Evolutionary conservation across 2,113 vertebrate genomes (phyloP).

Genomic region (Tenebrosternarchus preto): DNA sequence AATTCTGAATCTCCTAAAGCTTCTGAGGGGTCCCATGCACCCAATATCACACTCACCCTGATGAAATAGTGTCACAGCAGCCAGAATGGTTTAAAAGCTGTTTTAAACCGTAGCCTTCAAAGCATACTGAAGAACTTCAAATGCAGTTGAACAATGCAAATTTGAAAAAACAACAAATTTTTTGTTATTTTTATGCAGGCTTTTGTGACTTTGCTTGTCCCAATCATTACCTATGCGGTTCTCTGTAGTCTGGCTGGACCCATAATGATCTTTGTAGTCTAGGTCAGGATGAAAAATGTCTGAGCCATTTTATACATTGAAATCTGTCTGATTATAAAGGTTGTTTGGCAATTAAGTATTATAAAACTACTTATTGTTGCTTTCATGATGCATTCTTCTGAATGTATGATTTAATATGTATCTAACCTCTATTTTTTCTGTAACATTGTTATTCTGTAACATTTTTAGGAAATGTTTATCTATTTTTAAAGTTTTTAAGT

Average conservation of each 20-base stretch:
- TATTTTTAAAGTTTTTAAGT: constrained; percentile 1
- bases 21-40: too few relatives aligned
- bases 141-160: constrained; percentile 1
- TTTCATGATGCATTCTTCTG: too few relatives aligned
- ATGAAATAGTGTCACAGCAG: background rate
- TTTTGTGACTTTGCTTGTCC: background rate
- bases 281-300: background rate
- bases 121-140: constrained; percentile 1
- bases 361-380: background rate
- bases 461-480: background rate
- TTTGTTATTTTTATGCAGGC: background rate
- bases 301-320: constrained; percentile 17
- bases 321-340: background rate
- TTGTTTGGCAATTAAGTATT: background rate
- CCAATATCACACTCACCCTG: background rate
- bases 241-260: background rate
- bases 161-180: background rate
- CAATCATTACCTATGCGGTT: background rate
- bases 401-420: background rate
- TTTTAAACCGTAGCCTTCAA: background rate
- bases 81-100: background rate
- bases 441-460: background rate
- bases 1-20: too few relatives aligned
- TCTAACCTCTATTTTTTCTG: background rate
- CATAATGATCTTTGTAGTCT: background rate